Conservation (phyloP, 1,140 invertebrate genomes). For the Aphelinus certus region DNA sequence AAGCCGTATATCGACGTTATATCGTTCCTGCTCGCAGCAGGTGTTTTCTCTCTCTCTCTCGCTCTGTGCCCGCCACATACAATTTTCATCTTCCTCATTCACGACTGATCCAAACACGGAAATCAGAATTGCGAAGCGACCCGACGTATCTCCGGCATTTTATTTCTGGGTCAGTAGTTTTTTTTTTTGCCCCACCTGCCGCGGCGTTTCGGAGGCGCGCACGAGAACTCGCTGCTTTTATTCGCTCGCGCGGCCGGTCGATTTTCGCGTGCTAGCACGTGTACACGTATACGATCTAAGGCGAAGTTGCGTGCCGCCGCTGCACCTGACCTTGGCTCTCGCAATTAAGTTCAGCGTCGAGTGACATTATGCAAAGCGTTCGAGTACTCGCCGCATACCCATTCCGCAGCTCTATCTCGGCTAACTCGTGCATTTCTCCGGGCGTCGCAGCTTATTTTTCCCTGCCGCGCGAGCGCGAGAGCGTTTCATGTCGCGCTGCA, state of each 20-base stretch:
- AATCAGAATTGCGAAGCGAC: neutral
- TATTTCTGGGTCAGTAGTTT: too few species aligned
- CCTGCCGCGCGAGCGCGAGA: neutral
- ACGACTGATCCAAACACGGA: neutral
- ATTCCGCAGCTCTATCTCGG: neutral
- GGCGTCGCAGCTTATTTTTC: neutral
- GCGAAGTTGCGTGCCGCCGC: neutral
- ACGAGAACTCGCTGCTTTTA: too few species aligned
- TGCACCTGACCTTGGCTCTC: slow-evolving; percentile 26
- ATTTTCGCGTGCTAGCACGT: too few species aligned
- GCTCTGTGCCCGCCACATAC: neutral
- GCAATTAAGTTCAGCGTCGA: slow-evolving; percentile 3
- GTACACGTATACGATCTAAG: too few species aligned
- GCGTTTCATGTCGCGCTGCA: too few species aligned
- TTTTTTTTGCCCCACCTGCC: too few species aligned
- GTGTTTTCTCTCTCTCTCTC: neutral
- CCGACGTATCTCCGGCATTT: neutral
- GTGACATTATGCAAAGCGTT: neutral
- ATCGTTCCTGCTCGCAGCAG: neutral
- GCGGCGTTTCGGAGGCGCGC: too few species aligned
- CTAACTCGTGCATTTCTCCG: neutral
- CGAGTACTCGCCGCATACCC: neutral
- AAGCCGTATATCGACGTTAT: slow-evolving; percentile 19
- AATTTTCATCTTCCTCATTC: neutral
- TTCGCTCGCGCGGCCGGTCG: too few species aligned